Evolutionary conservation across 2,113 vertebrate genomes (phyloP).

Genomic region (Hippocampus mohnikei): DNA sequence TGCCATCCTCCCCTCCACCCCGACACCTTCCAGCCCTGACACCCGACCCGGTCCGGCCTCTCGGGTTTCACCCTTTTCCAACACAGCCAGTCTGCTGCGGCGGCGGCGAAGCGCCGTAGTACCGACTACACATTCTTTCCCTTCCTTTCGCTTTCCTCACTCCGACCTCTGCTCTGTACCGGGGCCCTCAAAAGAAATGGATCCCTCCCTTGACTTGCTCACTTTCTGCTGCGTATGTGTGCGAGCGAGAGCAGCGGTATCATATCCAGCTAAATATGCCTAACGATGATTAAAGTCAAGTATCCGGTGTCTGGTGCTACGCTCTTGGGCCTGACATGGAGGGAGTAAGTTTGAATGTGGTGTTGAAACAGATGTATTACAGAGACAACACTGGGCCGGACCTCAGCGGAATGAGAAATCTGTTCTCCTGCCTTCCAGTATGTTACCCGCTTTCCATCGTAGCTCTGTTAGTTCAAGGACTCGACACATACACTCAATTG

Average conservation of each 20-base stretch:
- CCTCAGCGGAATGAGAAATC: conserved; percentile 49
- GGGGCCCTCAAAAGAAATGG: conserved; percentile 65
- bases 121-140: conserved; percentile 69
- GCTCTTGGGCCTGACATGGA: conserved; percentile 56
- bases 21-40: conserved; percentile 68
- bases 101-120: conserved; percentile 63
- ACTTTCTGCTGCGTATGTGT: conserved; percentile 58
- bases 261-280: conserved; percentile 72
- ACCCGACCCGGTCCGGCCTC: conserved; percentile 63
- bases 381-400: conserved; percentile 60
- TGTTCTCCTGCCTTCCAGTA: conserved; percentile 26
- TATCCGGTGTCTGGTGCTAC: conserved; percentile 62
- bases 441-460: conserved; percentile 54
- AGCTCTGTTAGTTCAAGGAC: conserved; percentile 5
- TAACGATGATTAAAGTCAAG: conserved; percentile 71
- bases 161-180: conserved; percentile 68
- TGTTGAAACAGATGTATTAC: conserved; percentile 71
- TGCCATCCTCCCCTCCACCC: conserved; percentile 53
- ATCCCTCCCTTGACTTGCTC: conserved; percentile 61
- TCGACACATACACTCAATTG: conserved; percentile 10
- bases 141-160: conserved; percentile 64
- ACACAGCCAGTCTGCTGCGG: conserved; percentile 66
- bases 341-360: conserved; percentile 58
- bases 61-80: conserved; percentile 72
- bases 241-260: conserved; percentile 59